Evolutionary conservation across 30 jellyfish, hydroid and myxozoan species (phyloP), one percentile per base, ranked within the genome.

Genomic region (Euphysa ruthae): DNA sequence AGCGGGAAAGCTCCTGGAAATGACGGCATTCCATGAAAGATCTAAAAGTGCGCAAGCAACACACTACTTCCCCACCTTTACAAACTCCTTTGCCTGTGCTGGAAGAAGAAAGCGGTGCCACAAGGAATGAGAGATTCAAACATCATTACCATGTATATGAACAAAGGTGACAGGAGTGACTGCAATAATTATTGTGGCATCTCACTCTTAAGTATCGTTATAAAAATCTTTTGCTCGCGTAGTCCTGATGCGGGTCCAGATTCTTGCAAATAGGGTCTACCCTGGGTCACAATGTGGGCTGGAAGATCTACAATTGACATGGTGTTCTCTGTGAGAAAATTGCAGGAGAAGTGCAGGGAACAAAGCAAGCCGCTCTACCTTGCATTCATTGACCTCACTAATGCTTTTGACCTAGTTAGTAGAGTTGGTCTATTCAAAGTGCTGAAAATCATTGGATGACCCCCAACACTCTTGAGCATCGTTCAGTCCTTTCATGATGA

Each of bases 271-370:
- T 2, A 38, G 68, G 19, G 43, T 61, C 32, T 44, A 61, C 38
- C 76, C 88, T 0, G 83, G 63, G 61, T 43, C 88, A 0, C 88
- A 74, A 46, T 63, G 88, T 62, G 82, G 88, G 50, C 74, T 31
- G 61, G 35, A 21, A 12, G 38, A 3, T 61, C 83, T 20, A 61
- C 88, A 15, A 29, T 57, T 5, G 80, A 58, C 81, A 62, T 43
- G 81, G 24, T 73, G 58, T 73, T 58, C 26, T 30, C 81, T 24
- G 61, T 35, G 23, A 0, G 71, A 2, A 70, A n/a, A n/a, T n/a
- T 73, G 19, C 72, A 63, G 42, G 72, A 74, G 55, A 63, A 75
- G 75, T 46, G 63, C 65, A 63, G 76, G 30, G 82, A 73, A 31
- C 81, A 73, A 42, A 14, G 32, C 13, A 8, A 1, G 23, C 74